Evolutionary conservation across 2,113 vertebrate species (phyloP).

Genomic region (Epinephelus cyanopodus): DNA sequence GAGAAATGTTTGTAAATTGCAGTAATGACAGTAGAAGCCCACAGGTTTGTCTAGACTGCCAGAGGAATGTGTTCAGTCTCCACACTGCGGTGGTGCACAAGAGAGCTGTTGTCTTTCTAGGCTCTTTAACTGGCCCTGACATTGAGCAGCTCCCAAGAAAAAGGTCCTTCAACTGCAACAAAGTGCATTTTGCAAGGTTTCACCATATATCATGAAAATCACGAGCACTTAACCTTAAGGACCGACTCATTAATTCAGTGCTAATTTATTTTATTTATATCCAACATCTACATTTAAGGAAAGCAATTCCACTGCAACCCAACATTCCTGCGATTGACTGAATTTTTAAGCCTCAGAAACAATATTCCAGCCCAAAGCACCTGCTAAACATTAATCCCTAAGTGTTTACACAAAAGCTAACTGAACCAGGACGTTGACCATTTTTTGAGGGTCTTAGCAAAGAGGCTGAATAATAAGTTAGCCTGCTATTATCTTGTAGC

Average conservation of each 20-base stretch:
- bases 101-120: conserved; percentile 64
- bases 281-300: conserved; percentile 41
- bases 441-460: conserved; percentile 21
- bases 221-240: not conserved
- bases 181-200: conserved; percentile 16
- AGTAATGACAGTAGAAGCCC: conserved; percentile 74
- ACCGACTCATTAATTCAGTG: not conserved
- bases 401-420: conserved; percentile 20
- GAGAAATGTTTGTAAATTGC: conserved; percentile 68
- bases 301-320: conserved; percentile 16
- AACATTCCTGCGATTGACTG: conserved; percentile 20
- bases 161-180: not conserved
- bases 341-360: conserved; percentile 4
- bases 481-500: conserved; percentile 13
- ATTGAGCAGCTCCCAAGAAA: not conserved
- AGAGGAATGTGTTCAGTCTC: conserved; percentile 71
- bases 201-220: conserved; percentile 29
- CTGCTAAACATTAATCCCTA: conserved; percentile 17
- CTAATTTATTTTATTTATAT: conserved; percentile 35
- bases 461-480: conserved; percentile 15
- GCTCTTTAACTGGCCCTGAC: conserved; percentile 36
- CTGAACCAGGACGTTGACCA: conserved; percentile 25
- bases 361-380: conserved; percentile 17
- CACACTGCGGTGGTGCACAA: conserved; percentile 50
- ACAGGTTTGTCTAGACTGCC: conserved; percentile 74